Conservation (phyloP, 1,140 invertebrate genomes). For the Platorchestia sp. region DNA sequence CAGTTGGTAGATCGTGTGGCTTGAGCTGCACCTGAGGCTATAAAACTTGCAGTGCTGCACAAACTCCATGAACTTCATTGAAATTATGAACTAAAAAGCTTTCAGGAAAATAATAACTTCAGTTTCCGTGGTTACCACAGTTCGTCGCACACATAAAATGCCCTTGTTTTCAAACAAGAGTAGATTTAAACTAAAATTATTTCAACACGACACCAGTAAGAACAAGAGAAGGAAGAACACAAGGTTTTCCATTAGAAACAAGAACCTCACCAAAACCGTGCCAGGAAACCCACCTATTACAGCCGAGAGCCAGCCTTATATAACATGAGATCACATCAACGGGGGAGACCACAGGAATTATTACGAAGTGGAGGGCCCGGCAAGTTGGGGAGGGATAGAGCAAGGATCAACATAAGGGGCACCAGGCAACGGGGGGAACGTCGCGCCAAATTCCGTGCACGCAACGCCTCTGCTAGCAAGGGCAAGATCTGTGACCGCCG, state of each 20-base stretch:
- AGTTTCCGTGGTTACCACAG: neutral
- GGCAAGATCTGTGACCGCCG: conserved; percentile 57
- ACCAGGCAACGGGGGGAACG: neutral
- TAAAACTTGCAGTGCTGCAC: neutral
- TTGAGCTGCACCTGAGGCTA: neutral
- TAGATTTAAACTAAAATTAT: neutral
- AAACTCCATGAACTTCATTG: neutral
- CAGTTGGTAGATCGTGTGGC: neutral
- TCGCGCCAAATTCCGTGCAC: conserved; percentile 51
- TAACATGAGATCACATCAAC: neutral
- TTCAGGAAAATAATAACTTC: neutral
- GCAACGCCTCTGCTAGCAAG: conserved; percentile 56
- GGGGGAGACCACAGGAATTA: neutral
- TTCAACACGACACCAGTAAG: neutral
- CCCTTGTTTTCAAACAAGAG: neutral
- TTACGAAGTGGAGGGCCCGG: neutral
- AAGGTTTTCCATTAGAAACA: neutral
- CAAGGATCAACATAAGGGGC: conserved; percentile 7
- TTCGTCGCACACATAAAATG: neutral
- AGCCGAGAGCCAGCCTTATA: neutral
- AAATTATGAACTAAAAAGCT: neutral
- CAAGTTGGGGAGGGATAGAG: neutral
- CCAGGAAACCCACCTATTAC: too few species aligned
- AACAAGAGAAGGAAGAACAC: neutral
- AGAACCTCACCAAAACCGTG: neutral